Conservation (phyloP, 1,140 invertebrate species). For the Charaxes varanes region DNA sequence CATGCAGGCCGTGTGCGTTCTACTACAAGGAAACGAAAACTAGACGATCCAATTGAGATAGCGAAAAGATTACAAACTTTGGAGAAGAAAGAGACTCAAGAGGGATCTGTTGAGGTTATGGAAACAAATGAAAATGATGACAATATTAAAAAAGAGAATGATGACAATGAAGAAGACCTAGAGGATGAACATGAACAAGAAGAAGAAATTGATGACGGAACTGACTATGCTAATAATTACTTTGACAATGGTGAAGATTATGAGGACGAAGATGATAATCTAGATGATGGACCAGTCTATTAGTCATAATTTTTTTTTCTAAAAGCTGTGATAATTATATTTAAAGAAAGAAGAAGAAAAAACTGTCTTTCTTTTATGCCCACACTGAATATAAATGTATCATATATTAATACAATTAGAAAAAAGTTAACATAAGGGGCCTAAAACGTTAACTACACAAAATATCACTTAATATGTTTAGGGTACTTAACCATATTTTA, state of each 20-base stretch:
- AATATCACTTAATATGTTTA: no score
- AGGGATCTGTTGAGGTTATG: slow-evolving; percentile 28
- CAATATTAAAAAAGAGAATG: slow-evolving; percentile 46
- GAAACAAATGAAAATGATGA: slow-evolving; percentile 44
- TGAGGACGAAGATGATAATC: slow-evolving; percentile 89
- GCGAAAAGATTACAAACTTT: slow-evolving; percentile 60
- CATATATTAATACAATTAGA: no score
- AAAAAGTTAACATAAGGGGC: no score
- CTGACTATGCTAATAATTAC: slow-evolving; percentile 84
- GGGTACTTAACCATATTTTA: no score
- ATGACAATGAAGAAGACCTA: slow-evolving; percentile 59
- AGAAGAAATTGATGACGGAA: slow-evolving; percentile 70
- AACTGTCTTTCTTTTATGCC: no score
- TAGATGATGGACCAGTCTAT: slow-evolving; percentile 81
- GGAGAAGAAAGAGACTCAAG: slow-evolving; percentile 60
- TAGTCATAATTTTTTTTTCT: slow-evolving; percentile 18
- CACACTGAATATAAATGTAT: no score
- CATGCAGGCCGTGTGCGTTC: slow-evolving; percentile 31
- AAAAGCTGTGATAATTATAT: slow-evolving; percentile 17
- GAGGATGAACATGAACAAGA: slow-evolving; percentile 70
- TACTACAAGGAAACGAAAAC: slow-evolving; percentile 48
- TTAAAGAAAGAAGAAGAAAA: background rate
- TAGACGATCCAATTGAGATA: slow-evolving; percentile 53
- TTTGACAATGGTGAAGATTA: slow-evolving; percentile 92
- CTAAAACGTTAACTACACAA: no score